phyloP scores from a whole-genome alignment of 1,140 invertebrate genomes.

The Caenorhabditis briggsae region DNA sequence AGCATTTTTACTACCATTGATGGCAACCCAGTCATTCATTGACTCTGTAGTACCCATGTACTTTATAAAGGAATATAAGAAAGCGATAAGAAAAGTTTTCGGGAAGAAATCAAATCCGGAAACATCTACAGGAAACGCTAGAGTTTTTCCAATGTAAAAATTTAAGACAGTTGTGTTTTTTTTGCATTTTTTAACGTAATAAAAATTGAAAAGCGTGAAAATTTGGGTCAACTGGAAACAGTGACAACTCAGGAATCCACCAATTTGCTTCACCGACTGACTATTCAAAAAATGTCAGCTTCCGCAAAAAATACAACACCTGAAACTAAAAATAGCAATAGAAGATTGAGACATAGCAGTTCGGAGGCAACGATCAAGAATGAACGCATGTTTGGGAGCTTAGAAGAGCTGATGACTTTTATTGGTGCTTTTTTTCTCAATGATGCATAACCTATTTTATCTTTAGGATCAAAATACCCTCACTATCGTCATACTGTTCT shows the following conservation, averaged over 20 bases:
- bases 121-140: neutral
- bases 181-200: neutral
- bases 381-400: slow-evolving; percentile 3
- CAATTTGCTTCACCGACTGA: neutral
- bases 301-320: neutral
- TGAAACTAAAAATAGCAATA: slow-evolving; percentile 14
- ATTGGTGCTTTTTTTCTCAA: neutral
- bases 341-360: neutral
- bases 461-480: neutral
- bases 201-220: no score
- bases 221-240: no score
- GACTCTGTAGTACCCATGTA: slow-evolving; percentile 31
- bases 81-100: neutral
- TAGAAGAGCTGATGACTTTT: slow-evolving; percentile 25
- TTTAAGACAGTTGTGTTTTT: neutral
- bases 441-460: no score
- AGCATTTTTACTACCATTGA: neutral
- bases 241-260: no score
- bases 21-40: neutral
- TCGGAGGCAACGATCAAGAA: neutral
- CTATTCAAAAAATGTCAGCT: neutral
- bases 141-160: neutral
- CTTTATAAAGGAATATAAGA: slow-evolving; percentile 5
- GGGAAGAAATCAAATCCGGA: neutral
- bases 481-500: neutral